phyloP scores from a whole-genome alignment of 2,797 vertebrate genomes.

The Apodemus agrarius region DNA sequence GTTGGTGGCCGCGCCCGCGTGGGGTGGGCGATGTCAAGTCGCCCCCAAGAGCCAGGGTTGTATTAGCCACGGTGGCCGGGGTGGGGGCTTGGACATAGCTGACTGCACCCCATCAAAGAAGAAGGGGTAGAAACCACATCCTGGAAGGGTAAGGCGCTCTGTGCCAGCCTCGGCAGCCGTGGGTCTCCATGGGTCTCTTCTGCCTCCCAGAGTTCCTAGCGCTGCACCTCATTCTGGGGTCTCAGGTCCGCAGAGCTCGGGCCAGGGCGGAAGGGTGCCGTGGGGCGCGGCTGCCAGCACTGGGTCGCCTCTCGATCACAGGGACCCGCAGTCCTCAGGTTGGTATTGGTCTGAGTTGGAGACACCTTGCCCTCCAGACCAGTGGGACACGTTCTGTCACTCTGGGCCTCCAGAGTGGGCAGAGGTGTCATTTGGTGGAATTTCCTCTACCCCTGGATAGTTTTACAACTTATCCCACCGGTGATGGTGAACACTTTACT shows the following conservation, averaged over 20 bases:
- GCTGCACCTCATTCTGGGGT: rapidly evolving
- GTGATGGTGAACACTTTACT: neutral
- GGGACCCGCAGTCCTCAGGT: neutral
- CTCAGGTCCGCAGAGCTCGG: rapidly evolving
- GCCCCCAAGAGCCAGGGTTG: slow-evolving; percentile 64
- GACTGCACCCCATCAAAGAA: slow-evolving; percentile 10
- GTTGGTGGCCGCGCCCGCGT: neutral
- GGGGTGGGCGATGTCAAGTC: neutral
- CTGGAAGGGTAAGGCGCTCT: slow-evolving; percentile 67
- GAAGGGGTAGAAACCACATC: slow-evolving; percentile 53
- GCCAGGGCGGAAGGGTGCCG: neutral
- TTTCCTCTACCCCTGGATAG: neutral
- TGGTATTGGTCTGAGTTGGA: neutral
- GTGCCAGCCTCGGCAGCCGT: neutral
- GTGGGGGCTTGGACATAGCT: neutral
- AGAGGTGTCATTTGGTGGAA: neutral
- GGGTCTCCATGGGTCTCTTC: neutral
- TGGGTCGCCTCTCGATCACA: neutral
- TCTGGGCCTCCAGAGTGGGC: neutral
- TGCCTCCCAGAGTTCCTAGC: rapidly evolving
- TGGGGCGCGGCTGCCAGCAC: neutral
- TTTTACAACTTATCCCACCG: neutral
- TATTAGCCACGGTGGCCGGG: neutral
- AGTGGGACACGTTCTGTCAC: neutral
- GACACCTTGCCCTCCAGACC: neutral